phyloP scores from a whole-genome alignment of 2,888 invertebrate genomes.

The Trachelus troglodyta region DNA sequence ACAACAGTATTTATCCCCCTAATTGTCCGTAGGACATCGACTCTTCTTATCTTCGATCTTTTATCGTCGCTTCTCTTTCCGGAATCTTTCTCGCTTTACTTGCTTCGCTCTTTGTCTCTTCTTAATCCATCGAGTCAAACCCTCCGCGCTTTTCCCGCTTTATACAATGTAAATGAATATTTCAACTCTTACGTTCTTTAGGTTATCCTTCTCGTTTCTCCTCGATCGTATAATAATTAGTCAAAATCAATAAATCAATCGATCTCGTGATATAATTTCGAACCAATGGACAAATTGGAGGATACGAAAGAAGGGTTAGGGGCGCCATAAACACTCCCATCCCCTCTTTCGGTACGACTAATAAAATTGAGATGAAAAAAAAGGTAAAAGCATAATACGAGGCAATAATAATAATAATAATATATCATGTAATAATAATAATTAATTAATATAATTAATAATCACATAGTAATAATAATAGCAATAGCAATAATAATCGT shows the following conservation, averaged over 20 bases:
- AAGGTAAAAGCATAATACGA: slow-evolving; percentile 3
- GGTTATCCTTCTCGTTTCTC: slow-evolving; percentile 13
- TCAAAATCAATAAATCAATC: slow-evolving; percentile 23
- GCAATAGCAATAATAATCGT: slow-evolving; percentile 38
- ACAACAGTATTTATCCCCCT: slow-evolving; percentile 62
- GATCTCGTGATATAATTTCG: slow-evolving; percentile 20
- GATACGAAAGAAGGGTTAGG: slow-evolving; percentile 3
- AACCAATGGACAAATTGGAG: slow-evolving; percentile 20
- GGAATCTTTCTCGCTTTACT: not conserved
- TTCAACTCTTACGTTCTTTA: not conserved
- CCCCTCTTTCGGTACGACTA: not conserved
- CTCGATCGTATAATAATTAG: slow-evolving; percentile 12
- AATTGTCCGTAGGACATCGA: slow-evolving; percentile 55
- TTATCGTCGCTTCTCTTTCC: not conserved
- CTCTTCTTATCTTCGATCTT: slow-evolving; percentile 20
- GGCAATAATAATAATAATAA: slow-evolving; percentile 12
- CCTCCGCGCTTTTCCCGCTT: not conserved
- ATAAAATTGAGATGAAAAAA: slow-evolving; percentile 14
- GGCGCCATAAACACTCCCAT: not conserved
- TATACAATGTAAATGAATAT: not conserved
- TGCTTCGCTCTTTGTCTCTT: not conserved
- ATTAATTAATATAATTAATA: slow-evolving; percentile 25
- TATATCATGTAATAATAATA: slow-evolving; percentile 34
- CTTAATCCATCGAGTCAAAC: not conserved
- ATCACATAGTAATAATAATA: slow-evolving; percentile 29